A percentile compares a stretch with the other conserved stretches of the same genome.
phyloP scores from a whole-genome alignment of 2,888 invertebrate genomes.

The Pimpla rufipes region DNA sequence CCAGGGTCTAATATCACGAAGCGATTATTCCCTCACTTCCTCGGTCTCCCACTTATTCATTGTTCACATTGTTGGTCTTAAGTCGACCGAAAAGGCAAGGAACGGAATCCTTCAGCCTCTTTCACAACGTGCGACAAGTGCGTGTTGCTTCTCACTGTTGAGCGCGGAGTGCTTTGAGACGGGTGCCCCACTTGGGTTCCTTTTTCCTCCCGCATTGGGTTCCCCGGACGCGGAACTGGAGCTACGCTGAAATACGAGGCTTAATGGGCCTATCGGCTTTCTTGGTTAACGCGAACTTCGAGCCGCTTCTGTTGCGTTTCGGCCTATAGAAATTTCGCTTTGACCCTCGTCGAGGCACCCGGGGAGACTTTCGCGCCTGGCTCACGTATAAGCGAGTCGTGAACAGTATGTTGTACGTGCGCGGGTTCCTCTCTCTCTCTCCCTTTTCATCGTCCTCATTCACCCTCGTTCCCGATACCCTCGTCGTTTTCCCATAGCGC shows the following conservation, averaged over 20 bases:
- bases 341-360: conserved; percentile 29
- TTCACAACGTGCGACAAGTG: conserved; percentile 35
- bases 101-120: conserved; percentile 3
- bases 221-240: conserved; percentile 45
- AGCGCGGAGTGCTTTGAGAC: conserved; percentile 61
- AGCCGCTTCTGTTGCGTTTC: conserved; percentile 11
- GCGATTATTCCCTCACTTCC: not conserved
- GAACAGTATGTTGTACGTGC: conserved; percentile 13
- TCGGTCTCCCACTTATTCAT: not conserved
- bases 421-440: not conserved
- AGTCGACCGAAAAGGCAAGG: not conserved
- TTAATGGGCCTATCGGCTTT: conserved; percentile 77
- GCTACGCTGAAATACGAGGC: conserved; percentile 76
- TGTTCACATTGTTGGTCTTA: not conserved
- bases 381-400: conserved; percentile 42
- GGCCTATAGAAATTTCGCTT: conserved; percentile 32
- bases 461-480: conserved; percentile 6
- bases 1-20: not conserved
- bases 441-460: not conserved
- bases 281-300: conserved; percentile 47
- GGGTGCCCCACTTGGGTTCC: conserved; percentile 44
- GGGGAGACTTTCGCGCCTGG: conserved; percentile 5
- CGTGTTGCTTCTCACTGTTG: conserved; percentile 35
- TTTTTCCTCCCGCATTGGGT: conserved; percentile 50
- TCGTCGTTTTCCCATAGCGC: conserved; percentile 46